Conservation (phyloP, 2,797 vertebrate species). For the Parauchenoglanis ngamensis region DNA sequence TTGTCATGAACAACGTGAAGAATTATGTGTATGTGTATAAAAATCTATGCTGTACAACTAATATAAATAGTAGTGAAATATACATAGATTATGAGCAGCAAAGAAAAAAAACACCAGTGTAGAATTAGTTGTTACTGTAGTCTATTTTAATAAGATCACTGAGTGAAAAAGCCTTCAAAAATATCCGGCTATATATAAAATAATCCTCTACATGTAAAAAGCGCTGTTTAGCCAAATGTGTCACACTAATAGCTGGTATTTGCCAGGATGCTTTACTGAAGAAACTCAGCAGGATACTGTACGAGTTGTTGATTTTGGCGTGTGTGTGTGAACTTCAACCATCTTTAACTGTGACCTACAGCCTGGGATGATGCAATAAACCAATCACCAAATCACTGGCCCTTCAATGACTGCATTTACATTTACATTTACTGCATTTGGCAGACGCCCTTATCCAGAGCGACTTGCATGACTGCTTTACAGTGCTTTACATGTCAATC, state of each 20-base stretch:
- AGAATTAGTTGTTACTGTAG: not conserved
- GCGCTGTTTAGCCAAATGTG: conserved; percentile 32
- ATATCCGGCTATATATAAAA: conserved; percentile 23
- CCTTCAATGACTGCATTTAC: not conserved
- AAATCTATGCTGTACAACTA: not conserved
- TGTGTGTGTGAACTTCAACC: conserved; percentile 12
- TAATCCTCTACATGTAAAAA: conserved; percentile 18
- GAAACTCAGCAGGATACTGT: conserved; percentile 12
- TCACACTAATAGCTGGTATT: conserved; percentile 35
- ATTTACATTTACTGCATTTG: no score
- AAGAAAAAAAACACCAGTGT: not conserved
- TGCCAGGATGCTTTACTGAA: conserved; percentile 29
- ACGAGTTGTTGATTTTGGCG: not conserved
- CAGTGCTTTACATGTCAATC: conserved; percentile 26
- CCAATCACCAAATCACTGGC: conserved; percentile 10
- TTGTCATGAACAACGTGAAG: not conserved
- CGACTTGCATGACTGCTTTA: no score
- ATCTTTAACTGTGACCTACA: conserved; percentile 40
- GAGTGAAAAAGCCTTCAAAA: not conserved
- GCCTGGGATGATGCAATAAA: conserved; percentile 26
- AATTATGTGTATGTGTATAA: not conserved
- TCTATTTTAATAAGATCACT: not conserved
- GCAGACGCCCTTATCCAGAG: no score
- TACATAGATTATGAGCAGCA: not conserved
- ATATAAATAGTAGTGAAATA: not conserved